phyloP scores from a whole-genome alignment of 2,113 vertebrate species.

The Proterorhinus semilunaris region DNA sequence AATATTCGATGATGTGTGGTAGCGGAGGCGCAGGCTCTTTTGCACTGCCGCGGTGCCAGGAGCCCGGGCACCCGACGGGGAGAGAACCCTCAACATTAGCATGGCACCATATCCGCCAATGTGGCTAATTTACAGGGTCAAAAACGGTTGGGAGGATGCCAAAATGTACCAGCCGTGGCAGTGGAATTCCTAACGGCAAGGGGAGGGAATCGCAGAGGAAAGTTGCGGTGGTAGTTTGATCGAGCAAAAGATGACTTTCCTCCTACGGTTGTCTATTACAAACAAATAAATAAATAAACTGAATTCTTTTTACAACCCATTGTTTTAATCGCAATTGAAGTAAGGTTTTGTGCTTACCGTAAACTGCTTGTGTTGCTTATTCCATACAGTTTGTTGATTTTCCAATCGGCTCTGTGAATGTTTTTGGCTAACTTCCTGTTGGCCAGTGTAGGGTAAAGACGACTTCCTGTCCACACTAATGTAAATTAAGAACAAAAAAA shows the following conservation, averaged over 20 bases:
- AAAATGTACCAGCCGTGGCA: constrained; percentile 66
- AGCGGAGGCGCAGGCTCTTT: constrained; percentile 71
- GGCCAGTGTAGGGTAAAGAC: too few relatives aligned
- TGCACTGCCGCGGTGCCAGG: constrained; percentile 74
- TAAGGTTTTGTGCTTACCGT: too few relatives aligned
- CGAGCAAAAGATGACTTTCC: constrained; percentile 42
- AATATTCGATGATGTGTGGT: constrained; percentile 84
- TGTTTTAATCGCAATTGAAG: too few relatives aligned
- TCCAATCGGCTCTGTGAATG: too few relatives aligned
- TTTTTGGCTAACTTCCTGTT: too few relatives aligned
- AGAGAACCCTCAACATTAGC: constrained; percentile 74
- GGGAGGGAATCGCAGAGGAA: constrained; percentile 54
- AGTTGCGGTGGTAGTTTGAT: constrained; percentile 31
- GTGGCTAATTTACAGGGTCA: constrained; percentile 80
- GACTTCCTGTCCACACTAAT: too few relatives aligned
- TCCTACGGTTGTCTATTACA: not conserved
- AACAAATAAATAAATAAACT: too few relatives aligned
- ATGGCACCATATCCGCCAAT: constrained; percentile 70
- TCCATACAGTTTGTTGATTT: too few relatives aligned
- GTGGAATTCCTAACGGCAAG: constrained; percentile 58
- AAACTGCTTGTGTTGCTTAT: too few relatives aligned
- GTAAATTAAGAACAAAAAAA: too few relatives aligned
- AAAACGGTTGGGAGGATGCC: constrained; percentile 71
- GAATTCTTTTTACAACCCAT: too few relatives aligned
- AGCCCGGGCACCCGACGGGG: constrained; percentile 74